Evolutionary conservation across 2,888 invertebrate species (phyloP).

Genomic region (Pedicia rivosa): DNA sequence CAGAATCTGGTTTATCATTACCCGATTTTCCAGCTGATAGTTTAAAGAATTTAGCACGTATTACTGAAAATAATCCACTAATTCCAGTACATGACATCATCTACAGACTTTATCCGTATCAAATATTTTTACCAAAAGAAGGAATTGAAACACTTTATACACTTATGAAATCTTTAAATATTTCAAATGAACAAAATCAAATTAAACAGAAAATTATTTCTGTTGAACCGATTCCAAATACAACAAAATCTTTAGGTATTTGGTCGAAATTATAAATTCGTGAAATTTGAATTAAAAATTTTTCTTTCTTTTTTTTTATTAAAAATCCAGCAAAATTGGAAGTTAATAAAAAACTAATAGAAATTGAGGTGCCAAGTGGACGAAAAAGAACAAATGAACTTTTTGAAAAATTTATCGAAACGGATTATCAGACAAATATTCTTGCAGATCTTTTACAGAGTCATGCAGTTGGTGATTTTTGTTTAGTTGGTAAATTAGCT

Average conservation of each 20-base stretch:
- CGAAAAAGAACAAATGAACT: constrained; percentile 20
- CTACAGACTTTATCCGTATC: constrained; percentile 69
- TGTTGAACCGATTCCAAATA: neutral
- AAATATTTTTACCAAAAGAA: constrained; percentile 61
- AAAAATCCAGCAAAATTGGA: constrained; percentile 4
- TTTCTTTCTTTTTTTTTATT: constrained; percentile 2
- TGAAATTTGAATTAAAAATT: neutral
- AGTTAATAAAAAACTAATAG: constrained; percentile 9
- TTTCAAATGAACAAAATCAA: too few species aligned
- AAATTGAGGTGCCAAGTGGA: constrained; percentile 32
- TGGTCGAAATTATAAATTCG: too few species aligned
- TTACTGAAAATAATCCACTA: constrained; percentile 52
- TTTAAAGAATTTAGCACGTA: constrained; percentile 40
- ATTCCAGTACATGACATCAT: constrained; percentile 52
- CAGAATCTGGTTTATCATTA: constrained; percentile 45
- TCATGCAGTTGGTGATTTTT: constrained; percentile 68
- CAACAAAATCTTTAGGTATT: neutral
- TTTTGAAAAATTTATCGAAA: constrained; percentile 38
- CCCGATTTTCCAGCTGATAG: constrained; percentile 87
- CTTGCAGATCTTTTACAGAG: constrained; percentile 64
- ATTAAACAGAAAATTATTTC: neutral
- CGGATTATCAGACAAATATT: constrained; percentile 62
- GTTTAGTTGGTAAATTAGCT: constrained; percentile 54
- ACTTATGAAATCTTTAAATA: constrained; percentile 47
- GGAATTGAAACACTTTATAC: constrained; percentile 53